Evolutionary conservation across 2,888 invertebrate genomes (phyloP).

Genomic region (Ceraclea dissimilis): DNA sequence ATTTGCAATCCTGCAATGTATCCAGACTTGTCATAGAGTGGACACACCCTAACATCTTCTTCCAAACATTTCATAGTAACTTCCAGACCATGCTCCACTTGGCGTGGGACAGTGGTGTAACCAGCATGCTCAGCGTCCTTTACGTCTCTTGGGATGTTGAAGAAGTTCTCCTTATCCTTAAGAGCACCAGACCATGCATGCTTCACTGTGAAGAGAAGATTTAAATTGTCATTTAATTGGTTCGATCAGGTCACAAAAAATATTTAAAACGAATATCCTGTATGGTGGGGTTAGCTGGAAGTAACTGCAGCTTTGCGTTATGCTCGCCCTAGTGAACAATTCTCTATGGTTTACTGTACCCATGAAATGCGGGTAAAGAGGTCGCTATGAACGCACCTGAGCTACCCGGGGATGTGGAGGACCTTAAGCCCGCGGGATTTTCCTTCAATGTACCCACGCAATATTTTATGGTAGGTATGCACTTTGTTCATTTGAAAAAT

Average conservation of each 20-base stretch:
- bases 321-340: too few relatives aligned
- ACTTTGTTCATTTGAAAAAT: too few relatives aligned
- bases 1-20: slow-evolving; percentile 43
- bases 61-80: slow-evolving; percentile 41
- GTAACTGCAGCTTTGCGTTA: background rate
- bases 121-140: slow-evolving; percentile 37
- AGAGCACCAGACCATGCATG: slow-evolving; percentile 44
- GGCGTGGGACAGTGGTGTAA: slow-evolving; percentile 38
- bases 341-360: too few relatives aligned
- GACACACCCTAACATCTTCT: slow-evolving; percentile 36
- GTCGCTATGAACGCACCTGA: too few relatives aligned
- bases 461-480: too few relatives aligned
- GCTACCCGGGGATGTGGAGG: too few relatives aligned
- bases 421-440: too few relatives aligned
- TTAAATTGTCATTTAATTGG: background rate
- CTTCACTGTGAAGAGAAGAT: slow-evolving; percentile 33
- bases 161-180: slow-evolving; percentile 42
- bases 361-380: too few relatives aligned
- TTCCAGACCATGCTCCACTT: slow-evolving; percentile 36
- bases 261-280: background rate
- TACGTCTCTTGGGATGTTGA: slow-evolving; percentile 39
- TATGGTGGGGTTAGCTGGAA: background rate
- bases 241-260: background rate
- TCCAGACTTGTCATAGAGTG: slow-evolving; percentile 40
- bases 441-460: too few relatives aligned